These are phyloP conservation scores for Mactromeris polynyma DNA, from an alignment of 2,888 invertebrate genomes.

Conservation along the genomic window DNA sequence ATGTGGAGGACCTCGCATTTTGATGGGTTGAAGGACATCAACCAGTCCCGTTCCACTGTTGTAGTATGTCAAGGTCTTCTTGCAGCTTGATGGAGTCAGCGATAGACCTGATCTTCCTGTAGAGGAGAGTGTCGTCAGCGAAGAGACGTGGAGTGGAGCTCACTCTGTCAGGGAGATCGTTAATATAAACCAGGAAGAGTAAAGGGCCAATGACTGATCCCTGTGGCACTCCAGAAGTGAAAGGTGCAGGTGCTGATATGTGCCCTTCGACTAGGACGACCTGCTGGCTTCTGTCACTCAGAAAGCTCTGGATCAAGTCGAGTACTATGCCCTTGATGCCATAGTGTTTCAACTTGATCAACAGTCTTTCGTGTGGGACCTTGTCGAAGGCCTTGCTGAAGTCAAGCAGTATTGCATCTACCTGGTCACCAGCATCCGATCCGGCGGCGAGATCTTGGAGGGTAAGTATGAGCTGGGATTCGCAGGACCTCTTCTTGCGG, in stretches of 20 bases:
- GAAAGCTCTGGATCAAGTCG: constrained; percentile 59
- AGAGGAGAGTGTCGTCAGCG: constrained; percentile 62
- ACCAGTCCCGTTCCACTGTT: not conserved
- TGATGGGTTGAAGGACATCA: not conserved
- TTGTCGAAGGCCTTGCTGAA: constrained; percentile 52
- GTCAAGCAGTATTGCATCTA: constrained; percentile 42
- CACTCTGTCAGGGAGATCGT: constrained; percentile 63
- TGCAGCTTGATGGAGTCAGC: not conserved
- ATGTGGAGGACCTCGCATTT: not conserved
- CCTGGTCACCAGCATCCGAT: constrained; percentile 50
- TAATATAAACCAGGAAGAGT: constrained; percentile 70
- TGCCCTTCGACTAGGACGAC: constrained; percentile 51
- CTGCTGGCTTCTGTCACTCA: not conserved
- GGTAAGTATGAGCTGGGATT: constrained; percentile 63
- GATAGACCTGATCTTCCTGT: not conserved
- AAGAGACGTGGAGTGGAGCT: constrained; percentile 51
- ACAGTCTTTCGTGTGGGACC: constrained; percentile 49
- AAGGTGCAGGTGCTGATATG: constrained; percentile 40
- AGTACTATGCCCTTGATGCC: constrained; percentile 25
- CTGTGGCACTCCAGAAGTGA: constrained; percentile 66
- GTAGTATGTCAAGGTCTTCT: not conserved
- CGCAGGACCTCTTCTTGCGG: constrained; percentile 58
- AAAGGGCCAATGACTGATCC: constrained; percentile 65
- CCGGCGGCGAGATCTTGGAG: constrained; percentile 43
- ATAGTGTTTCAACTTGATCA: constrained; percentile 31